Evolutionary conservation across 2,113 vertebrate species (phyloP), one percentile per base, ranked within the genome.

Genomic region (Jacana jacana): DNA sequence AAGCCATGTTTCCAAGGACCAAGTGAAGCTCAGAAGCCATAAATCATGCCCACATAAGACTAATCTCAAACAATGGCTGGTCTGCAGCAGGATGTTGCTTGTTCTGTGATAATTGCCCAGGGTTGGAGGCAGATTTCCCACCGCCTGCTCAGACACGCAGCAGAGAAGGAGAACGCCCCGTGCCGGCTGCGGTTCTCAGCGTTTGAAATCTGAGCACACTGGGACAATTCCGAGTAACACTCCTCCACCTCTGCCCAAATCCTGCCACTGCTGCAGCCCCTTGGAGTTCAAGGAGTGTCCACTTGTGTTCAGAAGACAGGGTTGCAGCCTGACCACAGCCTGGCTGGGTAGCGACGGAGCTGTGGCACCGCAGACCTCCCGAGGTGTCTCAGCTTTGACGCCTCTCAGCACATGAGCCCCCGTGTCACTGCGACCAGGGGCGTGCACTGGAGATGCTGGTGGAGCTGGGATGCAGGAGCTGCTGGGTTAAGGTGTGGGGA

Each of bases 371-470:
- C 61, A 66, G 57, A 37, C 7, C 22, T 42, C 28, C 17, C 5
- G 4, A 68, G 28, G 35, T 14, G 58, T 46, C 48, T 52, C 78
- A 65, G 88, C 65, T 79, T 49, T 23, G 73, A 35, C 68, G 65
- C 25, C 55, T 13, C 30, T 31, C 60, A 78, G 84, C 64, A 27
- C 31, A 3, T 0, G 14, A 79, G 23, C 48, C 51, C n/a, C 61
- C 48, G 3, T 0, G 0, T 20, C 37, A 7, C 57, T 51, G 51
- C 0, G 0, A 13, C 30, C 22, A 51, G 2, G 13, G 16, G 33
- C 6, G 22, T 72, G 76, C 48, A 3, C 66, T n/a, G 54, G 33
- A 80, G 57, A 1, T 51, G 52, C 66, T 68, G 57, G 42, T 51
- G 66, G 51, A 22, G 7, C 52, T 64, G 66, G 73, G 66, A 40